Evolutionary conservation across 2,888 invertebrate genomes (phyloP).

Genomic region (Andrena trimmerana): DNA sequence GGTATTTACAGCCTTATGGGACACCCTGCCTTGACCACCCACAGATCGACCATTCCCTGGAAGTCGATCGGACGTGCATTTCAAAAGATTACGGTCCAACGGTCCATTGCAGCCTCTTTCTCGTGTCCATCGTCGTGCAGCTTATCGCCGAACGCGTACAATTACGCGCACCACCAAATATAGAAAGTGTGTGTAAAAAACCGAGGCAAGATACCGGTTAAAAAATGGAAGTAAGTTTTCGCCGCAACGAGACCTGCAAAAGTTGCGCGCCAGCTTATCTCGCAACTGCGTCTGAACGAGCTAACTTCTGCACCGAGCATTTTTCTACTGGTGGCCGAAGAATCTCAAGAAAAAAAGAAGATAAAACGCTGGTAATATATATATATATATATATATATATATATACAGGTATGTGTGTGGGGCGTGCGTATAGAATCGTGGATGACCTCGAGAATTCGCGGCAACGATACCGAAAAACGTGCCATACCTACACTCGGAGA

Average conservation of each 20-base stretch:
- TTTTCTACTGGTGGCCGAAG: conserved; percentile 21
- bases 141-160: neutral
- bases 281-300: conserved; percentile 23
- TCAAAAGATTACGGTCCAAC: neutral
- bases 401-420: no score
- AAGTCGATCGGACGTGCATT: neutral
- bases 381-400: no score
- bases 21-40: no score
- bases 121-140: neutral
- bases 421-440: neutral
- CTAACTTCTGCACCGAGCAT: conserved; percentile 35
- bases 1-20: no score
- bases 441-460: conserved; percentile 1
- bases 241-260: conserved; percentile 28
- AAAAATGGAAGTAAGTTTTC: conserved; percentile 29
- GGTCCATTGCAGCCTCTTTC: neutral
- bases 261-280: conserved; percentile 45
- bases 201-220: neutral
- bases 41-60: neutral
- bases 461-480: neutral
- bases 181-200: neutral
- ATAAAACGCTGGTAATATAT: conserved; percentile 8
- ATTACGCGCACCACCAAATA: neutral
- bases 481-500: neutral
- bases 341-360: conserved; percentile 20